Base-by-base conservation (phyloP, 2,797 vertebrate genomes). In the Sebastes vulpes region DNA sequence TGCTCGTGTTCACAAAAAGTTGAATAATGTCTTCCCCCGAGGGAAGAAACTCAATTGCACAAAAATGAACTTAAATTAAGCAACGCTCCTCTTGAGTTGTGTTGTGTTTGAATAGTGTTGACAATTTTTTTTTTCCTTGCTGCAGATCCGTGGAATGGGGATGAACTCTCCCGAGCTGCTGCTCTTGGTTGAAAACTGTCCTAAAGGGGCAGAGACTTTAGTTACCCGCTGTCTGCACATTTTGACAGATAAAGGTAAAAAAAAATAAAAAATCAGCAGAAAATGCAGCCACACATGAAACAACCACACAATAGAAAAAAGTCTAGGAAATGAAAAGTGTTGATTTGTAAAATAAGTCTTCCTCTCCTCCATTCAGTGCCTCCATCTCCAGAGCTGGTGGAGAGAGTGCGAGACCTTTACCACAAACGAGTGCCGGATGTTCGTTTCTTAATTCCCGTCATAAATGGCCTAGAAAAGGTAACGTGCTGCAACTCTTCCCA, bases 101-200 rank as follows among this genome's bases (percentile, higher is more conserved):
- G 2, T 10, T 66, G 9, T 35, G 6, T 48, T 5, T 56, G 0
- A 11, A 23, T 6, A n/a, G 18, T 46, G 3, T 3, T n/a, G 16
- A 60, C 3, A 5, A 1, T 20, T 32, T 9, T 7, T 5, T 16
- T 38, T 18, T 48, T 3, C 12, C 0, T 35, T 23, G 23, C 1
- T 78, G 0, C 65, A 99, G 98, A 99, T 99, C 82, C 97, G 98
- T 1, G 98, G 98, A 3, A 99, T 99, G 98, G 98, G 98, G 29
- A 99, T 99, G 98, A 98, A 96, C 85, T 99, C 98, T 0, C 98
- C 98, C 0, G 98, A 99, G 86, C 95, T 99, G 72, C 95, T 99
- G 60, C 96, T 99, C 5, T 63, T 99, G 88, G 98, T 99, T 67
- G 98, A 99, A 88, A 99, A 98, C 87, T 99, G 98, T 54, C 98